phyloP scores from a whole-genome alignment of 2,797 vertebrate genomes.

The Gymnopithys bicolor region DNA sequence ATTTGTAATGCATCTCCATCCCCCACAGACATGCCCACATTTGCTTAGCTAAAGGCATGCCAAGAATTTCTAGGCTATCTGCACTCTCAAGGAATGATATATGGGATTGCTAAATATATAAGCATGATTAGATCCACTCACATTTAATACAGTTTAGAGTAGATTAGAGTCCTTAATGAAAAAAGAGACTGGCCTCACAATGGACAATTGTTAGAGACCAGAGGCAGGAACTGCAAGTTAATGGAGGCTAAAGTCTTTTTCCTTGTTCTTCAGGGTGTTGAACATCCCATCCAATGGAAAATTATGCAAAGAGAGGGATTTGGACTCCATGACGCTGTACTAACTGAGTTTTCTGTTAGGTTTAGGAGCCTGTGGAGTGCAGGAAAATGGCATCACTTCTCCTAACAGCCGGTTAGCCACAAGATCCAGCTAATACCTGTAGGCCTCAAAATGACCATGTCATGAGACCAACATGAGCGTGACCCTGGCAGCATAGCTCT shows the following conservation, averaged over 20 bases:
- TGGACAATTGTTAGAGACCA: not conserved
- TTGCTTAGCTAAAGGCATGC: constrained; percentile 35
- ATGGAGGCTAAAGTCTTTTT: not conserved
- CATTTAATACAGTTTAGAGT: not conserved
- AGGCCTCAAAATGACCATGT: not conserved
- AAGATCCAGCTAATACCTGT: not conserved
- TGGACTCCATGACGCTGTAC: not conserved
- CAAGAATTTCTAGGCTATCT: constrained; percentile 28
- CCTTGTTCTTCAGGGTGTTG: not conserved
- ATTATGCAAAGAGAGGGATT: not conserved
- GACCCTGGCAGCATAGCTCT: not conserved
- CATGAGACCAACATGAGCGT: not conserved
- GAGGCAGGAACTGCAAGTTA: not conserved
- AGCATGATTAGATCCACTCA: not conserved
- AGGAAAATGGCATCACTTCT: not conserved
- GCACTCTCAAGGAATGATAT: not conserved
- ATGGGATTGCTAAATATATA: not conserved
- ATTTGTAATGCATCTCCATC: not conserved
- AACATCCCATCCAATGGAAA: not conserved
- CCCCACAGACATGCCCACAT: not conserved
- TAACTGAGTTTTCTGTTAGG: not conserved
- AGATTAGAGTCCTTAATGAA: not conserved
- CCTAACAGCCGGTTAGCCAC: not conserved
- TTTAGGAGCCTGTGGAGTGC: not conserved
- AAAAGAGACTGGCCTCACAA: not conserved